Percentiles rank a stretch among this genome's conserved stretches.
Conservation (phyloP, 2,888 invertebrate genomes). For the Enchytraeus crypticus region DNA sequence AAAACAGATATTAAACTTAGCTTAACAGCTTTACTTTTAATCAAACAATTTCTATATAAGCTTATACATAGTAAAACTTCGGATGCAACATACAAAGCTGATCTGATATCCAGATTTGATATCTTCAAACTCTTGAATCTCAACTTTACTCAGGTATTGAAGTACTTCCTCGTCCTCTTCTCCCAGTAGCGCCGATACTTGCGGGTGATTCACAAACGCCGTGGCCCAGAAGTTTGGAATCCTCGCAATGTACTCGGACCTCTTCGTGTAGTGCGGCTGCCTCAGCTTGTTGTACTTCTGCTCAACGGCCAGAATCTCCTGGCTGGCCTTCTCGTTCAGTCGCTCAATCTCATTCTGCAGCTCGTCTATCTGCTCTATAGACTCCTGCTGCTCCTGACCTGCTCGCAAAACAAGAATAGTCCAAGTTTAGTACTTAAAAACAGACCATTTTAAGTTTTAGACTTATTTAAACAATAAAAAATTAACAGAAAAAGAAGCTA, state of each 20-base stretch:
- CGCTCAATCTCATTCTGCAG: constrained; percentile 50
- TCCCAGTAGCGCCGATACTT: constrained; percentile 68
- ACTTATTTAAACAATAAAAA: too few relatives aligned
- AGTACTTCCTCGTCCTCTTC: constrained; percentile 69
- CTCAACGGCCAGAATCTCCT: constrained; percentile 50
- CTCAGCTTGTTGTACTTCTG: constrained; percentile 49
- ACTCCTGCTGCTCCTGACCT: constrained; percentile 42
- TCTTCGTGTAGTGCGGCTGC: constrained; percentile 47
- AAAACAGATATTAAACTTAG: too few relatives aligned
- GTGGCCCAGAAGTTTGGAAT: constrained; percentile 50
- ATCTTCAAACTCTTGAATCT: constrained; percentile 78
- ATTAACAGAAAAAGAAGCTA: too few relatives aligned
- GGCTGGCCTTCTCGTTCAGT: constrained; percentile 48
- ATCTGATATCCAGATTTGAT: constrained; percentile 69
- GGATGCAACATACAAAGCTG: constrained; percentile 41
- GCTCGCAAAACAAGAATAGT: too few relatives aligned
- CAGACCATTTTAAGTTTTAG: too few relatives aligned
- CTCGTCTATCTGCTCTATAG: constrained; percentile 49
- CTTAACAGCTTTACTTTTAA: too few relatives aligned
- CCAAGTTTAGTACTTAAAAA: too few relatives aligned
- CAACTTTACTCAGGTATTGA: constrained; percentile 50
- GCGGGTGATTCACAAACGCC: constrained; percentile 74
- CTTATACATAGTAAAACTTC: too few relatives aligned
- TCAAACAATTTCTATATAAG: too few relatives aligned
- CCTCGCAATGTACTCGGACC: constrained; percentile 47